These are phyloP conservation scores for Ceyx melanurus DNA, from an alignment of 2,113 vertebrate species.

Conservation along the genomic window DNA sequence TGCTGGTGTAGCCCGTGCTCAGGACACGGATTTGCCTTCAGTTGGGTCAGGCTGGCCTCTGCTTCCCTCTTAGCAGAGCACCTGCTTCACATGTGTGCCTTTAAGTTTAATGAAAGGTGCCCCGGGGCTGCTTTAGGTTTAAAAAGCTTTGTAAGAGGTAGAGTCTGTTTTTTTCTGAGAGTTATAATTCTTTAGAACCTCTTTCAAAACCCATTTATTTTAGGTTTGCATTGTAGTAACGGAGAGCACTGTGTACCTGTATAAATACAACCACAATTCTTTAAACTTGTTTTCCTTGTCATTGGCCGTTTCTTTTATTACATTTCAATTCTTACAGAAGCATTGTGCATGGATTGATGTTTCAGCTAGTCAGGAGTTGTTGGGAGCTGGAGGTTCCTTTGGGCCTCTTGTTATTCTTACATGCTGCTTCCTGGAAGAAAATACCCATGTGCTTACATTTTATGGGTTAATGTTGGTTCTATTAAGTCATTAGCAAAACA, in stretches of 20 bases:
- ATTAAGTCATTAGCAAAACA: background rate
- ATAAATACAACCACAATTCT: background rate
- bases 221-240: background rate
- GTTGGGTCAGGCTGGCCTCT: rapidly evolving
- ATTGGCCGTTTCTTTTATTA: rapidly evolving
- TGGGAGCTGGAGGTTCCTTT: background rate
- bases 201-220: background rate
- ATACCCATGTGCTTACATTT: background rate
- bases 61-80: background rate
- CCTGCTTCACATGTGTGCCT: background rate
- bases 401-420: background rate
- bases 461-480: background rate
- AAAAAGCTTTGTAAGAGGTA: background rate
- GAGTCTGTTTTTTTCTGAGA: background rate
- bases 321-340: background rate
- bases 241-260: background rate
- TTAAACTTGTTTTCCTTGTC: background rate
- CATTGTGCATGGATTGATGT: background rate
- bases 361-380: background rate
- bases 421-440: background rate
- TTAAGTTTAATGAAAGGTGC: background rate
- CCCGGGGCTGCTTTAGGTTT: background rate
- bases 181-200: background rate
- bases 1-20: background rate
- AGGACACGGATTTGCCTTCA: background rate